Percentiles rank a stretch among this genome's conserved stretches.
phyloP scores from a whole-genome alignment of 1,140 invertebrate species.

The Camponotus floridanus region DNA sequence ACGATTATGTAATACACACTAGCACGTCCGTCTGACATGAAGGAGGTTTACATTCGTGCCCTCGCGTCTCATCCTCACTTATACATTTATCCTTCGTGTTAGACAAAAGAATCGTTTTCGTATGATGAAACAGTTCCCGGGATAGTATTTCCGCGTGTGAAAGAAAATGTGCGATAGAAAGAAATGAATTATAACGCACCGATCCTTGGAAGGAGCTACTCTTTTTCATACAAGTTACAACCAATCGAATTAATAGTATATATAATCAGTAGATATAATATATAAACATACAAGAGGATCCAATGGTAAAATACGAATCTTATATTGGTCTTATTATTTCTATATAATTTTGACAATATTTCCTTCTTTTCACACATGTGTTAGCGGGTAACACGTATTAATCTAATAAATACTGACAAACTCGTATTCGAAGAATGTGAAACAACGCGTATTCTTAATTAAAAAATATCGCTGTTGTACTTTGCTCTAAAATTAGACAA shows the following conservation, averaged over 20 bases:
- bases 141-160: constrained; percentile 17
- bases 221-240: constrained; percentile 1
- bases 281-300: constrained; percentile 56
- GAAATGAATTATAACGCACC: constrained; percentile 38
- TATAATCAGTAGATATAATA: constrained; percentile 30
- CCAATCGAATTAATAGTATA: constrained; percentile 26
- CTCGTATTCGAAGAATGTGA: constrained; percentile 5
- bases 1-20: constrained; percentile 55
- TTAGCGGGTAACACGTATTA: constrained; percentile 42
- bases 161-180: constrained; percentile 31
- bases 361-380: constrained; percentile 30
- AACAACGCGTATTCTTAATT: constrained; percentile 39
- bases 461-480: constrained; percentile 60
- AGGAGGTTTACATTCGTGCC: constrained; percentile 58
- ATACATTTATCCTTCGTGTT: constrained; percentile 50
- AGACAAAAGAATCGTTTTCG: constrained; percentile 39
- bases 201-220: constrained; percentile 38
- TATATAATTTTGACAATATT: constrained; percentile 58
- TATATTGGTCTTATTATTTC: constrained; percentile 58
- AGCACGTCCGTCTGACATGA: constrained; percentile 46
- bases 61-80: constrained; percentile 28
- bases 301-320: constrained; percentile 73
- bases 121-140: constrained; percentile 18
- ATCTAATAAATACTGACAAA: constrained; percentile 58
- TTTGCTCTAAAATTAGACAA: constrained; percentile 56